Conservation (phyloP, 2,797 vertebrate genomes). For the Platalea minor region DNA sequence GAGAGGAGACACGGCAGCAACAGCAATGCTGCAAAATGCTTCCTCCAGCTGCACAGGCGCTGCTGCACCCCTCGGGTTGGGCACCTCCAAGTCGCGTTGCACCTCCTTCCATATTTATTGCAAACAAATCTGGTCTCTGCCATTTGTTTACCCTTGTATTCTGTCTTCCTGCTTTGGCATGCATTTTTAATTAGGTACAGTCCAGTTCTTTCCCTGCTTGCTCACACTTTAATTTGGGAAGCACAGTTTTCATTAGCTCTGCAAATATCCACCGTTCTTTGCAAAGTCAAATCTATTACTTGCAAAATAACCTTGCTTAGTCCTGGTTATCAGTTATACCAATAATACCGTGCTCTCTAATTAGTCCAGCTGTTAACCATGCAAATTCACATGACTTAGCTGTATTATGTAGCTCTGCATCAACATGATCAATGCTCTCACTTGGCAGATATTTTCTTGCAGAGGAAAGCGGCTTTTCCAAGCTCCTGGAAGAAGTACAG, state of each 20-base stretch:
- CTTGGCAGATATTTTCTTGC: not conserved
- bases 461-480: not conserved
- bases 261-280: constrained; percentile 45
- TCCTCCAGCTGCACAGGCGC: accelerated
- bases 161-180: not conserved
- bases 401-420: not conserved
- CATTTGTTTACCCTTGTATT: constrained; percentile 18
- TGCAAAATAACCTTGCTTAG: constrained; percentile 55
- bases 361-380: constrained; percentile 64
- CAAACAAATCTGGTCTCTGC: not conserved
- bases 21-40: accelerated
- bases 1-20: accelerated
- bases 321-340: constrained; percentile 58
- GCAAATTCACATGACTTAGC: constrained; percentile 25
- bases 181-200: constrained; percentile 43
- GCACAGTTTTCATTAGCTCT: constrained; percentile 48
- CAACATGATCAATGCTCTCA: not conserved
- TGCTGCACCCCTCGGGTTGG: accelerated
- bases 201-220: constrained; percentile 16
- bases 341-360: constrained; percentile 41
- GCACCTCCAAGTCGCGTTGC: not conserved
- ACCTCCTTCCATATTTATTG: not conserved
- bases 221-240: constrained; percentile 36
- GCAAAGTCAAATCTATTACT: constrained; percentile 62
- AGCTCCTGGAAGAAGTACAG: not conserved